Conservation (phyloP, 2,888 invertebrate genomes). For the Brassicogethes aeneus region DNA sequence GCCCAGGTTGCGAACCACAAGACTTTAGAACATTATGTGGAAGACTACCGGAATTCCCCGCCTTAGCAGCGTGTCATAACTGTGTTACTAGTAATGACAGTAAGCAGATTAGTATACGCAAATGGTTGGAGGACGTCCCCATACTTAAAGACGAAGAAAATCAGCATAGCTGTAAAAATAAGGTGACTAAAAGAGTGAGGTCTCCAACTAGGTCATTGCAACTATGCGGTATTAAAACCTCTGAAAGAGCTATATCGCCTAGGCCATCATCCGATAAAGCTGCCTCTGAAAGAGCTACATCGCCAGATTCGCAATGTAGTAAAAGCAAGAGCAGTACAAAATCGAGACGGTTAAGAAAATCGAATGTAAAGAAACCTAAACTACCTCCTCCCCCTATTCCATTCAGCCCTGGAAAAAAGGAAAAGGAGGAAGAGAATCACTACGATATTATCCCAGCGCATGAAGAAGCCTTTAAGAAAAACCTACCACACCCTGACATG, state of each 20-base stretch:
- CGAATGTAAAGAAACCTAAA: constrained; percentile 17
- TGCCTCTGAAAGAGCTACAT: constrained; percentile 10
- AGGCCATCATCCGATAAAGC: constrained; percentile 23
- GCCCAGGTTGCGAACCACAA: constrained; percentile 55
- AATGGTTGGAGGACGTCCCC: constrained; percentile 69
- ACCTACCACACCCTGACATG: constrained; percentile 48
- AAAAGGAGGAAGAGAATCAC: constrained; percentile 24
- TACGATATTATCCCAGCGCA: constrained; percentile 8
- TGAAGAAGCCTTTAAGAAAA: constrained; percentile 4
- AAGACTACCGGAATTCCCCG: constrained; percentile 38
- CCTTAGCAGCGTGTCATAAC: constrained; percentile 43
- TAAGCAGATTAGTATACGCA: constrained; percentile 64
- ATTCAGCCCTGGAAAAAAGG: constrained; percentile 15
- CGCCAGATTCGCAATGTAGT: constrained; percentile 10
- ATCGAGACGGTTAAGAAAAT: constrained; percentile 25
- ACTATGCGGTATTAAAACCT: constrained; percentile 21
- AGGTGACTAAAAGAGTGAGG: constrained; percentile 21
- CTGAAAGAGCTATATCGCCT: constrained; percentile 25
- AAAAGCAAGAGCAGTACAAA: constrained; percentile 20
- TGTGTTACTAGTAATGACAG: constrained; percentile 58
- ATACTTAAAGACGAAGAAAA: constrained; percentile 21
- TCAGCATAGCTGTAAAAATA: constrained; percentile 5
- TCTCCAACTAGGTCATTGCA: constrained; percentile 35
- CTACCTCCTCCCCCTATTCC: constrained; percentile 40
- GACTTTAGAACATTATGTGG: constrained; percentile 28